Evolutionary conservation across 2,797 vertebrate genomes (phyloP), one percentile per base, ranked within the genome.

Genomic region (Poecilia wingei): DNA sequence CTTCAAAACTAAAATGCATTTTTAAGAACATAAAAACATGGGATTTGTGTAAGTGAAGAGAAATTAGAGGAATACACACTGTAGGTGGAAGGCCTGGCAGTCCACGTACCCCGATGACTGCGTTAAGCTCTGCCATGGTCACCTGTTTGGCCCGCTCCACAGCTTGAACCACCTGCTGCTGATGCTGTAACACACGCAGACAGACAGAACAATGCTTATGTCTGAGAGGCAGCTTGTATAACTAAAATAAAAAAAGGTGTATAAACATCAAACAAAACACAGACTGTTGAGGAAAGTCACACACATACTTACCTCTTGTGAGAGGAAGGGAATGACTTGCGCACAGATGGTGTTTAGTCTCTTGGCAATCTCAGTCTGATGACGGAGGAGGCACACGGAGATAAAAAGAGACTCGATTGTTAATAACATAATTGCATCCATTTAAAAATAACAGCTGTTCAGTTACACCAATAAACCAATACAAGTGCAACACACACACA

Each of bases 261-360:
- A 81, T 71, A 76, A 86, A 85, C 80, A 31, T 59, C 28, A 75
- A 47, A 80, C 75, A 79, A 86, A 85, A 64, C 8, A 47, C 64
- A 79, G 80, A 71, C 49, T 78, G 76, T 36, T 51, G 79, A 78
- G 86, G 64, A 81, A 81, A 83, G 79, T 84, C 89, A 80, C 83
- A 96, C 95, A 96, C 95, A 93, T 94, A 97, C 96, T 97, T 97
- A 99, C 98, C 97, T 99, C 98, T 96, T 99, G 98, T 95, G 98
- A 99, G 94, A 99, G 97, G 96, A 98, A 99, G 86, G 98, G 98
- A 96, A 99, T 98, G 96, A 99, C 98, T 97, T 99, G 98, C 89
- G 98, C 98, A 96, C 97, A 98, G 96, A 99, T 99, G 88, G 98
- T 98, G 94, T 99, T 99, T 94, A 99, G 95, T 95, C 98, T 97